Evolutionary conservation across 2,797 vertebrate species (phyloP).

Genomic region (Coilia nasus): DNA sequence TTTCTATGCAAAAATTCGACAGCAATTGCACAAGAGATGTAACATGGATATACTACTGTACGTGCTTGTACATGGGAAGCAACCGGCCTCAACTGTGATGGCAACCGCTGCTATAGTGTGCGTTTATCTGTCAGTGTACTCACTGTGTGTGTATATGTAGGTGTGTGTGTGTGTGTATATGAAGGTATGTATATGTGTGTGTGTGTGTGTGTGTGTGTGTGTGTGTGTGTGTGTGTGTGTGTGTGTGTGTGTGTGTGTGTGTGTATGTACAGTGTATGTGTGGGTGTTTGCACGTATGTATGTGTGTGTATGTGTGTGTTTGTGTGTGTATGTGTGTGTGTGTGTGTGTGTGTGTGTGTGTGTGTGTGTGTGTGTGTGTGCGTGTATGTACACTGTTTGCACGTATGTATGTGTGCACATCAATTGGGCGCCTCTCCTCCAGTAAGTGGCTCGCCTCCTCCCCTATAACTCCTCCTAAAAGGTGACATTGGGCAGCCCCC

Average conservation of each 20-base stretch:
- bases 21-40: not conserved
- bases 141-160: not conserved
- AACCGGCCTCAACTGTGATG: not conserved
- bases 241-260: too few relatives aligned
- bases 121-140: not conserved
- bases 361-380: too few relatives aligned
- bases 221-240: too few relatives aligned
- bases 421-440: not conserved
- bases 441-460: not conserved
- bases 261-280: not conserved
- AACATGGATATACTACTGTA: not conserved
- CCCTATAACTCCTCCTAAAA: constrained; percentile 19
- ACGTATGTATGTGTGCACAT: not conserved
- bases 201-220: too few relatives aligned
- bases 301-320: not conserved
- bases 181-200: too few relatives aligned
- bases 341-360: not conserved
- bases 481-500: not conserved
- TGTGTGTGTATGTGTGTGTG: not conserved
- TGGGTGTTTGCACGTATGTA: not conserved
- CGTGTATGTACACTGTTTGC: not conserved
- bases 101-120: not conserved
- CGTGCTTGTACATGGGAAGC: not conserved
- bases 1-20: not conserved
- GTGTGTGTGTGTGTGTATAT: too few relatives aligned